Base-by-base conservation (phyloP, 2,888 invertebrate species). In the Sarcophaga rosellei region DNA sequence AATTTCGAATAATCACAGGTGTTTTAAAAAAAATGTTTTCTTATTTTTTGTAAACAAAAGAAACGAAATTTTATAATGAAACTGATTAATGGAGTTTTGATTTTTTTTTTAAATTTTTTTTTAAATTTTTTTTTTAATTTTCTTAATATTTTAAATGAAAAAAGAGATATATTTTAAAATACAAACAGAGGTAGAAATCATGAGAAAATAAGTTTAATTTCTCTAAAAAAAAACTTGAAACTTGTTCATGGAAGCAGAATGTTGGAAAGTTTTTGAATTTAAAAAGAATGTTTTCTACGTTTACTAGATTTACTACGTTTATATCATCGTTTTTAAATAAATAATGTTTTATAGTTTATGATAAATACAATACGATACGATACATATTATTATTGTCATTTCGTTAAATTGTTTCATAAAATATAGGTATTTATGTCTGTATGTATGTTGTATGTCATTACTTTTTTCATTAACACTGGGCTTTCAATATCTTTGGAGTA, bases 1-100 rank as follows among this genome's bases (percentile, higher is more conserved):
- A 74, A 59, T 75, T 82, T 82, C 35, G 66, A 85, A 75, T 75
- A 85, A 85, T 82, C 85, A 85, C 85, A 85, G 85, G 74, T 80
- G 59, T 45, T 66, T 65, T 59, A 63, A 23, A 63, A 44, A 70
- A 17, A 8, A 6, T 15, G 4, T 47, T 47, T 47, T 4, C 15
- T 47, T 47, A 4, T 47, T 15, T 47, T 47, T 47, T 47, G 12
- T 11, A 15, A 76, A 57, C 4, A 35, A 35, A 25, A 25, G 25
- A 4, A 75, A 59, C 21, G 45, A 63, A 63, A 15, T 65, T 65
- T 17, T 25, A 66, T 17, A 25, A 62, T 62, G 20, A 63, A 73
- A 80, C 20, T 47, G 62, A 15, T 59, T 44, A 21, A 61, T 12
- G 44, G 4, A 20, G 12, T 8, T 8, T 57, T 72, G 57, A 20